These are phyloP conservation scores for Cosmia pyralina DNA, from an alignment of 2,888 invertebrate genomes.

Conservation along the genomic window DNA sequence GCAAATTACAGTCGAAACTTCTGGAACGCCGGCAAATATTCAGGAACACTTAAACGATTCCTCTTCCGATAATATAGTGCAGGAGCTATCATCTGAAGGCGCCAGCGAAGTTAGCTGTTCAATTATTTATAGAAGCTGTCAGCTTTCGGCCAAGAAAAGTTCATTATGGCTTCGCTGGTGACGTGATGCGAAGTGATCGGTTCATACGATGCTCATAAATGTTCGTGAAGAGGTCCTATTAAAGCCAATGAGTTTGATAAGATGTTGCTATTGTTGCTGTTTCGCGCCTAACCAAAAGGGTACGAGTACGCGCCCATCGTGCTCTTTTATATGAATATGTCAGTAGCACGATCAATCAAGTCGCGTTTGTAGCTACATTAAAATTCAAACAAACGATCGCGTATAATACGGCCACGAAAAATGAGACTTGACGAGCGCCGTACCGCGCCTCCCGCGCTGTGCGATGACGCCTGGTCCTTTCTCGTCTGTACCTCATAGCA, in stretches of 20 bases:
- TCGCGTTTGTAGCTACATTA: background rate
- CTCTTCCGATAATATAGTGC: conserved; percentile 63
- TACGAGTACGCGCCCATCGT: background rate
- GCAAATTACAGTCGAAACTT: conserved; percentile 58
- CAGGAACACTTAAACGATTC: conserved; percentile 59
- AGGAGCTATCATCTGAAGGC: conserved; percentile 63
- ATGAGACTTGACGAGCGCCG: no score
- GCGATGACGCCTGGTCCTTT: no score
- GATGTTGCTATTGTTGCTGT: background rate
- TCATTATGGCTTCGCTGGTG: conserved; percentile 34
- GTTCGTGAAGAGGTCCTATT: conserved; percentile 17
- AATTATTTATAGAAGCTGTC: conserved; percentile 71
- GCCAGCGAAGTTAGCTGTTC: conserved; percentile 67
- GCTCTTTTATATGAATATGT: background rate
- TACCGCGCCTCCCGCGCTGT: no score
- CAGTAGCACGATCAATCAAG: background rate
- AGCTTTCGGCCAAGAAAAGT: conserved; percentile 57
- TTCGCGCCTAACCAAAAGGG: background rate
- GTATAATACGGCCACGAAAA: no score
- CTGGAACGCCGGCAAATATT: conserved; percentile 50
- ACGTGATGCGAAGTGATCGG: conserved; percentile 25
- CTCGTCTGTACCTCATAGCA: no score
- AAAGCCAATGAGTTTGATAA: conserved; percentile 16
- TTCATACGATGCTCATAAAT: conserved; percentile 37
- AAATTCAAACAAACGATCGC: background rate